These are phyloP conservation scores for Holothuria leucospilota DNA, from an alignment of 53 echinoderm and acorn worm genomes.

Conservation along the genomic window DNA sequence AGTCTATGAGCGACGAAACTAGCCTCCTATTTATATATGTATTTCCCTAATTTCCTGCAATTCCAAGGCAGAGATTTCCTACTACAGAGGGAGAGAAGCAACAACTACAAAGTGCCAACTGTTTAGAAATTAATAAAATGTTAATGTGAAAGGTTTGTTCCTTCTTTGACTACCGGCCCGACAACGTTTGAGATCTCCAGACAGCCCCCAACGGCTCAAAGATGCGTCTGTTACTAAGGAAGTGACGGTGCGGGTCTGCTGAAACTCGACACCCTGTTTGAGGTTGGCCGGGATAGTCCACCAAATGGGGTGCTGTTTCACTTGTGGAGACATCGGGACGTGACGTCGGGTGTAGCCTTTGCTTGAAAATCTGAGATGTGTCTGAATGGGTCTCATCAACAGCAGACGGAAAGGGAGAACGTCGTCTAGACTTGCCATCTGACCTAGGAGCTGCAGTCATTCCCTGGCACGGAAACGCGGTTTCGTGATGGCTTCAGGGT, in stretches of 20 bases:
- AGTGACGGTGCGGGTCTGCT: not conserved
- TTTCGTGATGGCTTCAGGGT: not conserved
- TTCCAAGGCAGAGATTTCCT: too few relatives aligned
- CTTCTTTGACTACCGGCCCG: too few relatives aligned
- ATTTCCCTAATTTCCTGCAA: too few relatives aligned
- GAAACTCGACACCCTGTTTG: not conserved
- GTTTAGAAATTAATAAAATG: too few relatives aligned
- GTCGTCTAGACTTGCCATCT: slow-evolving; percentile 29
- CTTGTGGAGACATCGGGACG: not conserved
- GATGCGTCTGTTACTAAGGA: slow-evolving; percentile 38
- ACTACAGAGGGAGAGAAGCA: too few relatives aligned
- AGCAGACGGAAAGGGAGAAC: not conserved
- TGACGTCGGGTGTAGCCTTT: not conserved
- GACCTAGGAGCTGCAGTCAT: not conserved
- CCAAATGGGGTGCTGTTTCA: not conserved
- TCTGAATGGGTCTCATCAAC: slow-evolving; percentile 27
- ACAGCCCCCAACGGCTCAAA: slow-evolving; percentile 33
- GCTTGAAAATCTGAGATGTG: slow-evolving; percentile 1
- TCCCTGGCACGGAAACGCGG: not conserved
- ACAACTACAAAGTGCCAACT: too few relatives aligned
- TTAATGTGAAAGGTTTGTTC: too few relatives aligned
- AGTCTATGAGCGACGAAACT: too few relatives aligned
- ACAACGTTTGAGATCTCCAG: not conserved
- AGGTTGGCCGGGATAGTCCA: not conserved
- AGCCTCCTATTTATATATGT: too few relatives aligned